Base-by-base conservation (phyloP, 2,888 invertebrate genomes). In the Lycaena phlaeas region DNA sequence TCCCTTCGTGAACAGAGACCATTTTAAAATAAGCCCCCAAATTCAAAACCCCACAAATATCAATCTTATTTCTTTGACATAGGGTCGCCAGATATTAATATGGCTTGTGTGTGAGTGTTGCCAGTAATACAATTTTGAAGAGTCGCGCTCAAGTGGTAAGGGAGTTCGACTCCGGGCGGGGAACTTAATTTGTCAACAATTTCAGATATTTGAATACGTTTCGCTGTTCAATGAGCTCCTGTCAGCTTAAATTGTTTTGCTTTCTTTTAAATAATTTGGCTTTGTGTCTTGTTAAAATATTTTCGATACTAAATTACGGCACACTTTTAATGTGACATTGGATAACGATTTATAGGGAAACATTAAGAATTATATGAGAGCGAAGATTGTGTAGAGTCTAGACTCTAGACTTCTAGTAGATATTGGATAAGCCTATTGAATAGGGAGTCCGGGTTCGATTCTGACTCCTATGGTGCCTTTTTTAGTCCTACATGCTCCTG, bases 101-200 rank as follows among this genome's bases (percentile, higher is more conserved):
- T 26, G n/a, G 27, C 12, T 38, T 28, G 39, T n/a, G n/a, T 3
- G n/a, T 22, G 29, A 42, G 44, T 37, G 36, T 41, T 30, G 42
- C 36, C 27, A 25, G 27, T 39, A 60, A 66, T 69, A 71, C 74
- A 76, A 75, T 78, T 78, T 77, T 66, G 68, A 67, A 68, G 65
- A 69, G 70, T 68, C 66, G 61, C 68, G 57, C 71, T 79, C 75
- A 76, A 81, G 82, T 81, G 79, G 78, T 75, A 74, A 77, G 77
- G 79, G 82, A 73, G 77, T 75, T 68, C 69, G 61, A 66, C 60
- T 61, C 65, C 60, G 64, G 64, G 61, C 62, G 70, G 81, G 82
- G 82, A 78, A 78, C 76, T 82, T 84, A 81, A 82, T 84, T 82
- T 82, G 84, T 82, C 82, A 82, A 84, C 82, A 84, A 82, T 84